Conservation (phyloP, 2,113 vertebrate species). For the Cathartes aura region DNA sequence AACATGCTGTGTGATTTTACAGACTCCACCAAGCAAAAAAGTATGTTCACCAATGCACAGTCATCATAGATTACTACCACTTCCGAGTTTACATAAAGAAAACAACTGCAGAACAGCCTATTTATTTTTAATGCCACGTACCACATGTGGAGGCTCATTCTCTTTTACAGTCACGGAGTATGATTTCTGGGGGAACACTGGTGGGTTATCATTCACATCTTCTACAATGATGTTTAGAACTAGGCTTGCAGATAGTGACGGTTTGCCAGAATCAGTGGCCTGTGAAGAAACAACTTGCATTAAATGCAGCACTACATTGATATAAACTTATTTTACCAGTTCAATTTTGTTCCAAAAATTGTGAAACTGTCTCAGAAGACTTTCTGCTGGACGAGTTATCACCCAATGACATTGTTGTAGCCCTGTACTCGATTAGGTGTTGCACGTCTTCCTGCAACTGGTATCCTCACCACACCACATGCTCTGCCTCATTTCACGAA, state of each 20-base stretch:
- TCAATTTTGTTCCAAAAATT: background rate
- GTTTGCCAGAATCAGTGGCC: slow-evolving; percentile 57
- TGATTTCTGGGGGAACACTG: slow-evolving; percentile 29
- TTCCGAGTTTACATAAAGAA: background rate
- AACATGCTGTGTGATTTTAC: background rate
- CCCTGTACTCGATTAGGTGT: background rate
- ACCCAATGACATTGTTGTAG: background rate
- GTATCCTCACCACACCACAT: background rate
- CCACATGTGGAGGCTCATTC: slow-evolving; percentile 60
- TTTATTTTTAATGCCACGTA: background rate
- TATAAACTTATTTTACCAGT: background rate
- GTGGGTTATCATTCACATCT: slow-evolving; percentile 66
- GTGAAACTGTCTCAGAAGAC: background rate
- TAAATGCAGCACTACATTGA: background rate
- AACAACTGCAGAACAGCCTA: background rate
- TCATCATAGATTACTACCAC: background rate
- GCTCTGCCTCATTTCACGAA: background rate
- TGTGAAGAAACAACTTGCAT: background rate
- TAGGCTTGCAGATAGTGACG: background rate
- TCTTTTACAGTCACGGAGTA: slow-evolving; percentile 44
- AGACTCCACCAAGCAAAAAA: background rate
- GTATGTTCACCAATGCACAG: rapidly evolving
- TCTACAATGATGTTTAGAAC: slow-evolving; percentile 42
- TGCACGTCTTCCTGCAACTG: background rate
- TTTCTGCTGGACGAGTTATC: background rate